Percentiles rank a stretch among this genome's conserved stretches.
Conservation (phyloP, 2,797 vertebrate genomes). For the Rousettus madagascariensis region DNA sequence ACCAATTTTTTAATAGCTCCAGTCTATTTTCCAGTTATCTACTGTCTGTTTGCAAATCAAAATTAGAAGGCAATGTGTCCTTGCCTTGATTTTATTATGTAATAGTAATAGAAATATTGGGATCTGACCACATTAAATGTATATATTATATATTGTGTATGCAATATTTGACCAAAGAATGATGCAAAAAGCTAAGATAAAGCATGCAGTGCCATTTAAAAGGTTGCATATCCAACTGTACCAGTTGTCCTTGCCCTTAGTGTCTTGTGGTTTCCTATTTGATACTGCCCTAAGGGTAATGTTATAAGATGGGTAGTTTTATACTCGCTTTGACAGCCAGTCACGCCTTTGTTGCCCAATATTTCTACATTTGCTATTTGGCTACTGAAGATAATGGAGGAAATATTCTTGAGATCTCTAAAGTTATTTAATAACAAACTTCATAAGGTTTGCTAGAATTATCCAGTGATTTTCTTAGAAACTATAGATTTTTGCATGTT, state of each 20-base stretch:
- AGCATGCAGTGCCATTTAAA: not conserved
- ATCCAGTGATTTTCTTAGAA: conserved; percentile 36
- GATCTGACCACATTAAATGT: conserved; percentile 25
- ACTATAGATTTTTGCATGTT: not conserved
- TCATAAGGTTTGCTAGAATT: not conserved
- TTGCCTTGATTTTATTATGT: conserved; percentile 42
- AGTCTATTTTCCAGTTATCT: conserved; percentile 38
- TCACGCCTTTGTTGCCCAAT: fast-evolving
- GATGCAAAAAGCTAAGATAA: not conserved
- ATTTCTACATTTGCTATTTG: not conserved
- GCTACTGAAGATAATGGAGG: not conserved
- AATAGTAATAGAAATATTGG: conserved; percentile 29
- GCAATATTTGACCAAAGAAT: not conserved
- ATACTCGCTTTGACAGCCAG: not conserved
- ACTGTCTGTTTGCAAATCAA: conserved; percentile 61
- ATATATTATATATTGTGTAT: not conserved
- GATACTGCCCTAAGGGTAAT: not conserved
- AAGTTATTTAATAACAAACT: not conserved
- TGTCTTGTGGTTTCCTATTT: not conserved
- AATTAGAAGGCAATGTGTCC: conserved; percentile 42
- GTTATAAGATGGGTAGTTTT: not conserved
- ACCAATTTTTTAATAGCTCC: conserved; percentile 58
- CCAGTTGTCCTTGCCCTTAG: not conserved
- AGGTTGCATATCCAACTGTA: not conserved
- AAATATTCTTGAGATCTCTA: not conserved